phyloP scores from a whole-genome alignment of 2,888 invertebrate genomes.

The Tiphia femorata region DNA sequence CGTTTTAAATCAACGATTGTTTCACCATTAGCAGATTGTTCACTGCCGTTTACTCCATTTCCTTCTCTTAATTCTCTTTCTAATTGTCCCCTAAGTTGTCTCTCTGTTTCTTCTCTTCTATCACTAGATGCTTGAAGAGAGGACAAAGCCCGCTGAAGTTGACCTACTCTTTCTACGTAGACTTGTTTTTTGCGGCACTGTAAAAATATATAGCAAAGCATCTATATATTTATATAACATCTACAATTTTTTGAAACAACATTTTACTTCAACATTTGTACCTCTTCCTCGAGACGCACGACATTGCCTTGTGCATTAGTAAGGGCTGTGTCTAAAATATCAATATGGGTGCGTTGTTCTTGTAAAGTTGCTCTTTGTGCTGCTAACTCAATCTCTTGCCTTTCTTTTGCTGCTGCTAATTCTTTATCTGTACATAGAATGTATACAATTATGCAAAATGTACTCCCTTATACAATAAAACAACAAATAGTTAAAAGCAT shows the following conservation, averaged over 20 bases:
- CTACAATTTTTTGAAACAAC: not conserved
- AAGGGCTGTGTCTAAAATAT: constrained; percentile 90
- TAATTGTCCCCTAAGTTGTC: constrained; percentile 85
- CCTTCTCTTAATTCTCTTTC: constrained; percentile 83
- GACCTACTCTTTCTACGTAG: constrained; percentile 86
- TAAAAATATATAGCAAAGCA: constrained; percentile 20
- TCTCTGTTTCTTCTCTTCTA: constrained; percentile 86
- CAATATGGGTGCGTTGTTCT: constrained; percentile 93
- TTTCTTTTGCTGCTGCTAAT: constrained; percentile 87
- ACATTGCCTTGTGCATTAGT: constrained; percentile 93
- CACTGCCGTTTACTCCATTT: constrained; percentile 60
- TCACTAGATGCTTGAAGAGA: constrained; percentile 88
- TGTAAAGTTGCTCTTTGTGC: constrained; percentile 90
- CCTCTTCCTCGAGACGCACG: constrained; percentile 89
- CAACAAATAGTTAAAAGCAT: constrained; percentile 55
- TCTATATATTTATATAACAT: not conserved
- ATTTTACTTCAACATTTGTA: constrained; percentile 61
- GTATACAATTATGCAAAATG: not conserved
- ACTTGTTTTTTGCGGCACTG: constrained; percentile 87
- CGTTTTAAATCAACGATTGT: constrained; percentile 75
- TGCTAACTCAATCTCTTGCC: constrained; percentile 91
- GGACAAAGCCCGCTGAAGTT: constrained; percentile 84
- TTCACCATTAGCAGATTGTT: constrained; percentile 71
- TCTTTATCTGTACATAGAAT: constrained; percentile 82
- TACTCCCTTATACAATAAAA: not conserved